Conservation (phyloP, 1,140 invertebrate genomes). For the Anoplolepis gracilipes region DNA sequence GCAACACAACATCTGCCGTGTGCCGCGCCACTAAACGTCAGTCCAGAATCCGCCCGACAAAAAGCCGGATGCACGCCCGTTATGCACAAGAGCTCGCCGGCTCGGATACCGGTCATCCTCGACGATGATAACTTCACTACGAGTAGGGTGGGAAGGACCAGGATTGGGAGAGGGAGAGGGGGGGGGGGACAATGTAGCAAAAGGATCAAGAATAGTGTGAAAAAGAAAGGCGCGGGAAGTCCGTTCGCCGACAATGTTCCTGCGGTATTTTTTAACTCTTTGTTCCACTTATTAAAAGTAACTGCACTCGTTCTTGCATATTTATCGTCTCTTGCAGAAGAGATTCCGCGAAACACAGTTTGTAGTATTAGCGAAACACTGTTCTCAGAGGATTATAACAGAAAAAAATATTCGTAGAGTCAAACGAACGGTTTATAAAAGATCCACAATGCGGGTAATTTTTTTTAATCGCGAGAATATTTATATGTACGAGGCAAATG, state of each 20-base stretch:
- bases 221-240: too few species aligned
- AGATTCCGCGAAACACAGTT: not conserved
- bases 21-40: slow-evolving; percentile 79
- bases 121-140: not conserved
- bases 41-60: slow-evolving; percentile 64
- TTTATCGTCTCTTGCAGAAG: not conserved
- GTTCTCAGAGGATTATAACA: not conserved
- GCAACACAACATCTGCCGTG: slow-evolving; percentile 80
- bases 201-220: not conserved
- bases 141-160: too few species aligned
- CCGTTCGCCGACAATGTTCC: not conserved
- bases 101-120: slow-evolving; percentile 9
- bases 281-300: not conserved
- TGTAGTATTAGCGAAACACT: not conserved
- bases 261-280: not conserved
- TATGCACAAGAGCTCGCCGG: slow-evolving; percentile 60
- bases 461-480: not conserved
- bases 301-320: not conserved
- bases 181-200: too few species aligned
- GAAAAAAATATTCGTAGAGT: not conserved
- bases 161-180: too few species aligned
- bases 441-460: not conserved
- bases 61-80: slow-evolving; percentile 71
- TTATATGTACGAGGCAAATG: not conserved
- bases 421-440: not conserved